Base-by-base conservation (phyloP, 2,113 vertebrate species). In the Eleginops maclovinus region DNA sequence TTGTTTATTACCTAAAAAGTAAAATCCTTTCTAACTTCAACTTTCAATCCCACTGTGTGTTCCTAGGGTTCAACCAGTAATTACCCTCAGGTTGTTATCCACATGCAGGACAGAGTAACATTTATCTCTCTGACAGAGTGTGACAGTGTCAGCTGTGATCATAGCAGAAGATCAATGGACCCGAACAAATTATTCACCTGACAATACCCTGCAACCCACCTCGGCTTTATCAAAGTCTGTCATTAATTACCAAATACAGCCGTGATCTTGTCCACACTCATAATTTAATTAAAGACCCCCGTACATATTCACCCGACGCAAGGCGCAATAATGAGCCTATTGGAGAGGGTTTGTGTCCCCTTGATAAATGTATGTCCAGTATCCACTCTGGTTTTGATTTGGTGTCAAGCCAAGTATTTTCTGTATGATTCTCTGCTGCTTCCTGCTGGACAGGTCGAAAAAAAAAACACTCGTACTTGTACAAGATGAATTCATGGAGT, bases 231-330 rank as follows among this genome's bases (percentile, higher is more conserved):
- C 31, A 17, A 51, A 40, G n/a, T 28, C 12, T 68, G 60, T 28
- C n/a, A 44, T 77, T 60, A 77, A 78, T 77, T 82, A 74, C 50
- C 51, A 68, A 15, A 14, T 66, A 71, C 79, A 65, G 75, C 60
- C 2, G 6, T 55, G 69, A 58, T 77, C 3, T 50, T 14, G 74
- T 71, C 24, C 13, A 16, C 3, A 19, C 15, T 47, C 5, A 0
- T 53, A 46, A 75, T 75, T 47, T 56, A 63, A 79, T 74, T 46
- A 66, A 58, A 75, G 28, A 58, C n/a, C n/a, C n/a, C n/a, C n/a
- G n/a, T 36, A 65, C 10, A 31, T 17, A 50, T 14, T 53, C 28
- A 51, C 8, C 49, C 4, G n/a, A 54, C 14, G 41, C 12, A 61
- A 17, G 19, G 36, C 12, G 15, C 13, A 15, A 24, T 16, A 53